Evolutionary conservation across 2,113 vertebrate species (phyloP), one percentile per base, ranked within the genome.

Genomic region (Polyodon spathula): DNA sequence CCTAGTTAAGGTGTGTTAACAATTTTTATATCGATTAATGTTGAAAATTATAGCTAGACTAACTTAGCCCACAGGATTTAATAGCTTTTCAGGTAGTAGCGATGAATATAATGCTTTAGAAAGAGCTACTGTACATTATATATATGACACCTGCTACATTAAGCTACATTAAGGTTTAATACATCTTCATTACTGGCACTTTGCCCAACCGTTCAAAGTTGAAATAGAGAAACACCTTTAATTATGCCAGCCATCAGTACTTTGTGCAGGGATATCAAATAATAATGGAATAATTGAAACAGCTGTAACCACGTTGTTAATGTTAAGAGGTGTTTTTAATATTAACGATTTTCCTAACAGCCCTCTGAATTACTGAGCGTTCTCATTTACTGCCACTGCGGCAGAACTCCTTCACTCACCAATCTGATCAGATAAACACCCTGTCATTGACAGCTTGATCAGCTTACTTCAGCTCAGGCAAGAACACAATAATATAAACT

Each of bases 131-230:
- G 90, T 92, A 97, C 95, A 95, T 96, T 95, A 96, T 87, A 89
- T 88, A 95, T 92, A 92, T 92, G 94, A 93, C 95, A 97, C 91
- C 93, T 95, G 94, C 94, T 96, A 93, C 94, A 96, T 98, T 98
- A 98, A 93, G 93, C 90, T 95, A 85, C 94, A 98, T 98, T 97
- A 97, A 97, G 93, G 85, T 94, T 94, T 97, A 92, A 97, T 98
- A 93, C 82, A 87, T 97, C 95, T 98, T 97, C 93, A 98, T 98
- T 98, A 98, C 93, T 97, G 95, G 93, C 92, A 87, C 78, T 79
- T 76, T 85, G 92, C 94, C 93, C 87, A 89, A 88, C 84, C 86
- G 88, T 91, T 91, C 94, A 97, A 97, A 92, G 93, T 94, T 97
- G 93, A 94, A 93, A 81, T 82, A 83, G 81, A 93, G 91, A 91